Percentiles rank a stretch among this genome's conserved stretches.
phyloP scores from a whole-genome alignment of 53 echinoderm and acorn worm species.

The Holothuria leucospilota region DNA sequence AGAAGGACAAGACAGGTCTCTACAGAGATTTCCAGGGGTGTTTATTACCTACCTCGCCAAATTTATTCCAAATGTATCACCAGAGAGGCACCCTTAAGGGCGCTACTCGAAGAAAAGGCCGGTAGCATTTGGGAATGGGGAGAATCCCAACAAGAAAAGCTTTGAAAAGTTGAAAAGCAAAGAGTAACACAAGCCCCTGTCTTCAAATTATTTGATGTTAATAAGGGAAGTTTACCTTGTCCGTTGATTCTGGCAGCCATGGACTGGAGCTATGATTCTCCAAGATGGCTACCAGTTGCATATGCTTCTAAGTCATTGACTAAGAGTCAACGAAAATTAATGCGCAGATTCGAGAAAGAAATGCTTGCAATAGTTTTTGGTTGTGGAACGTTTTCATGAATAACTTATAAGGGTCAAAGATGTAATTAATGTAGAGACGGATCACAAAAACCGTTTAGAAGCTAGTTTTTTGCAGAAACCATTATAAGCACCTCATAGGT shows the following conservation, averaged over 20 bases:
- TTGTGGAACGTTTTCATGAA: slow-evolving; percentile 59
- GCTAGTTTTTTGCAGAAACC: slow-evolving; percentile 57
- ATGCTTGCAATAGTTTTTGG: slow-evolving; percentile 59
- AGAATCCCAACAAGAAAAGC: not conserved
- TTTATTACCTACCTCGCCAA: slow-evolving; percentile 23
- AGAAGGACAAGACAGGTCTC: slow-evolving; percentile 41
- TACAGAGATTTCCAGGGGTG: slow-evolving; percentile 46
- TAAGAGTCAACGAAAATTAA: slow-evolving; percentile 26
- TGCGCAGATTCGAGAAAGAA: slow-evolving; percentile 66
- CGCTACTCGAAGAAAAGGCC: slow-evolving; percentile 7
- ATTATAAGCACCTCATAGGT: slow-evolving; percentile 51
- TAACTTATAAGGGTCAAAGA: slow-evolving; percentile 49
- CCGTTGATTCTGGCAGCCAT: not conserved
- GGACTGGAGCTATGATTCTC: slow-evolving; percentile 18
- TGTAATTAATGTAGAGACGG: slow-evolving; percentile 15
- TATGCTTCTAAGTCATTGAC: slow-evolving; percentile 50
- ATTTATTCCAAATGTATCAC: slow-evolving; percentile 6
- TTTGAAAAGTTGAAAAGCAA: not conserved
- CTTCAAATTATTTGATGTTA: not conserved
- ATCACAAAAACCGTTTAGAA: slow-evolving; percentile 38
- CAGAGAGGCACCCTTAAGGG: not conserved
- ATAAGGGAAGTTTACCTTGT: not conserved
- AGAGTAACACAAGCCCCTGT: not conserved
- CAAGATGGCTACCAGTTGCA: slow-evolving; percentile 34
- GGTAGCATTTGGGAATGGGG: slow-evolving; percentile 35